Evolutionary conservation across 1,140 invertebrate genomes (phyloP).

Genomic region (Drosophila ficusphila): DNA sequence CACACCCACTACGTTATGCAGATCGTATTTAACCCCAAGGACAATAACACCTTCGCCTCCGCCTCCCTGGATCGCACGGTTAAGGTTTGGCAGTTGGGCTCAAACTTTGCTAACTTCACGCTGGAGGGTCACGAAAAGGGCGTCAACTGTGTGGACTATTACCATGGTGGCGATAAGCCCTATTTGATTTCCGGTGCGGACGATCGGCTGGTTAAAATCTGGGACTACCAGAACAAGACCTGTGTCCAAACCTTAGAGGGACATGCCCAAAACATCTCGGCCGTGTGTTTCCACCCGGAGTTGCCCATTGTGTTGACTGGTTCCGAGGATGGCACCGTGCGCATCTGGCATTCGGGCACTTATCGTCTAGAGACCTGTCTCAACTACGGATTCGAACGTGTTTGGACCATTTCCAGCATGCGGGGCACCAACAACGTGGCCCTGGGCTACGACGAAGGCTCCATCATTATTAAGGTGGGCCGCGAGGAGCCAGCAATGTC

Average conservation of each 20-base stretch:
- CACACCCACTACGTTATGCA: slow-evolving; percentile 99
- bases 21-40: slow-evolving; percentile 99
- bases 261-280: slow-evolving; percentile 98
- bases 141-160: slow-evolving; percentile 99
- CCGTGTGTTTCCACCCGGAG: slow-evolving; percentile 98
- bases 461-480: slow-evolving; percentile 98
- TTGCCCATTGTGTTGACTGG: slow-evolving; percentile 98
- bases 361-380: slow-evolving; percentile 98
- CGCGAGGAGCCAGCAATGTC: slow-evolving; percentile 99
- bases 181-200: slow-evolving; percentile 99
- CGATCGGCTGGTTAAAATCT: slow-evolving; percentile 98
- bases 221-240: slow-evolving; percentile 99
- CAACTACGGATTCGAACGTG: slow-evolving; percentile 99
- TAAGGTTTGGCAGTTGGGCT: slow-evolving; percentile 99
- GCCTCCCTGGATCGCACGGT: slow-evolving; percentile 98
- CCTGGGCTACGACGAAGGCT: slow-evolving; percentile 99
- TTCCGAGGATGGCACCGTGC: slow-evolving; percentile 98
- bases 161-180: slow-evolving; percentile 99
- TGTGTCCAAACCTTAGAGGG: slow-evolving; percentile 99
- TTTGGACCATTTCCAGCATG: slow-evolving; percentile 98
- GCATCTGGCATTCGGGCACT: slow-evolving; percentile 99
- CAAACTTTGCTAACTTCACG: slow-evolving; percentile 98
- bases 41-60: slow-evolving; percentile 99
- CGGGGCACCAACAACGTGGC: slow-evolving; percentile 98
- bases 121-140: slow-evolving; percentile 99